phyloP scores from a whole-genome alignment of 2,797 vertebrate species.

The Lacerta agilis region DNA sequence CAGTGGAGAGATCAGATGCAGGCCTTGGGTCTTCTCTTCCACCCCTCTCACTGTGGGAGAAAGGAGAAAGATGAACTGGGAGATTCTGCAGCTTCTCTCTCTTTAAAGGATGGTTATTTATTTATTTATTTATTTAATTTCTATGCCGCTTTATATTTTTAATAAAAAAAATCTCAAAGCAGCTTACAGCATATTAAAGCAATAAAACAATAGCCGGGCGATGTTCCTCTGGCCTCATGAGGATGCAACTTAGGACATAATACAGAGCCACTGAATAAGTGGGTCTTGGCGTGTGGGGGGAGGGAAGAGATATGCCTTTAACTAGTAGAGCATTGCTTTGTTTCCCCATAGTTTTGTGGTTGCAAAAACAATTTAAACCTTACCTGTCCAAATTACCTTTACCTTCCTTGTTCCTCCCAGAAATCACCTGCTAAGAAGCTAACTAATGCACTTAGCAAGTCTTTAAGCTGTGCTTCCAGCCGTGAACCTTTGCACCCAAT shows the following conservation, averaged over 20 bases:
- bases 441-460: conserved; percentile 96
- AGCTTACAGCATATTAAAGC: no score
- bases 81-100: background rate
- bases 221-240: background rate
- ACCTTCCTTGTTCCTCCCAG: conserved; percentile 80
- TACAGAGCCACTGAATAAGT: background rate
- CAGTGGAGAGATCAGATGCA: background rate
- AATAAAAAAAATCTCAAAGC: no score
- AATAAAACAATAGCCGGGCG: no score
- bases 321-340: conserved; percentile 54
- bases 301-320: background rate
- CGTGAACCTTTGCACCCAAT: conserved; percentile 94
- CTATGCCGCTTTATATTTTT: no score
- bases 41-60: background rate
- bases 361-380: conserved; percentile 61
- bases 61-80: background rate
- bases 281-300: background rate
- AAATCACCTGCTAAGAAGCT: conserved; percentile 99
- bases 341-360: conserved; percentile 51
- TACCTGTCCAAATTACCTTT: conserved; percentile 70
- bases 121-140: background rate
- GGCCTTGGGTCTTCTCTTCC: background rate
- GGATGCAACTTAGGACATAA: background rate
- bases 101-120: background rate
- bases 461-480: conserved; percentile 97